Percentiles rank a stretch among this genome's conserved stretches.
Evolutionary conservation across 2,888 invertebrate genomes (phyloP).

Genomic region (Melinopterus prodromus): DNA sequence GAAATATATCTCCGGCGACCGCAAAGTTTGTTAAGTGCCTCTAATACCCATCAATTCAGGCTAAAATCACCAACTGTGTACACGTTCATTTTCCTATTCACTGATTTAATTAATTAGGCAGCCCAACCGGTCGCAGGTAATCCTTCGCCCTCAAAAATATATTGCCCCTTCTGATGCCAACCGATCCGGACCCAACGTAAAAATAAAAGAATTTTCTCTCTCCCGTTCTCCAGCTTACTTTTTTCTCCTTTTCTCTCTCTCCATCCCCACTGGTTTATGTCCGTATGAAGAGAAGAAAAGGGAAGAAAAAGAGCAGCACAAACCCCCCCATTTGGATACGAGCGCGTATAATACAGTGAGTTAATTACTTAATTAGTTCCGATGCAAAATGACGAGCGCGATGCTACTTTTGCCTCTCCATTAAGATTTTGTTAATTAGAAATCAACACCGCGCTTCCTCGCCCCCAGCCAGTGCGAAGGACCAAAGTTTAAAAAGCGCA

Average conservation of each 20-base stretch:
- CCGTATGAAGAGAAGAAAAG: background rate
- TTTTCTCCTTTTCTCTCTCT: conserved; percentile 6
- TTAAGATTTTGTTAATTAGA: conserved; percentile 56
- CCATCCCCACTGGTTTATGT: background rate
- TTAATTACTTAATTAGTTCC: conserved; percentile 58
- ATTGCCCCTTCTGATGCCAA: background rate
- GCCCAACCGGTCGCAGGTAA: conserved; percentile 11
- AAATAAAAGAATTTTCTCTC: background rate
- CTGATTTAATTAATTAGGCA: conserved; percentile 35
- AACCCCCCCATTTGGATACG: conserved; percentile 10
- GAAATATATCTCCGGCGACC: conserved; percentile 16
- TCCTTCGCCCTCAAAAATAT: background rate
- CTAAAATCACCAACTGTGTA: conserved; percentile 20
- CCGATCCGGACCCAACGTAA: background rate
- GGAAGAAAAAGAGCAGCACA: background rate
- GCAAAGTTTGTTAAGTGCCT: conserved; percentile 24
- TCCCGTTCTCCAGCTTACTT: background rate
- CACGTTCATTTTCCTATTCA: conserved; percentile 36
- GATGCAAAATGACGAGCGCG: conserved; percentile 54
- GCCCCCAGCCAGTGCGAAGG: conserved; percentile 16
- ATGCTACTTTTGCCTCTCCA: conserved; percentile 50
- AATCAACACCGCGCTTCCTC: conserved; percentile 52
- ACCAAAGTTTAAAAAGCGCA: conserved; percentile 14
- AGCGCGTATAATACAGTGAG: conserved; percentile 46
- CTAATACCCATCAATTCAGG: conserved; percentile 22